Evolutionary conservation across 2,113 vertebrate species (phyloP).

Genomic region (Grus americana): DNA sequence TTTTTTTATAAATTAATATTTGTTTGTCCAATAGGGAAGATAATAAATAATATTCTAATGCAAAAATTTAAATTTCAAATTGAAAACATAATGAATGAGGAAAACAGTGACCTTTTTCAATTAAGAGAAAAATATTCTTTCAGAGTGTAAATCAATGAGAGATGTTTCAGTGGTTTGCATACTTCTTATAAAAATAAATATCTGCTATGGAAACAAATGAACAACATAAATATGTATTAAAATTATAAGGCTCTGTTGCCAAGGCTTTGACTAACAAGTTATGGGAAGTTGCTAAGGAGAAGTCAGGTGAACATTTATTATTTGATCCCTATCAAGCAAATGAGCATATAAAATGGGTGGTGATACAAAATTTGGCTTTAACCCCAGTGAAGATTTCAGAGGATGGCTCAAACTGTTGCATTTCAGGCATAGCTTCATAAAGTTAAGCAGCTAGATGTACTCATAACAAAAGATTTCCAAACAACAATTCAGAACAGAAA

Average conservation of each 20-base stretch:
- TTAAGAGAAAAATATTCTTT: conserved; percentile 56
- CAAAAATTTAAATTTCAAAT: conserved; percentile 62
- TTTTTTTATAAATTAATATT: neutral
- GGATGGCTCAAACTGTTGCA: neutral
- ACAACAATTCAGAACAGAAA: neutral
- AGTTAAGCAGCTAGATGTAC: neutral
- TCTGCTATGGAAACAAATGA: conserved; percentile 61
- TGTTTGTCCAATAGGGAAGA: conserved; percentile 25
- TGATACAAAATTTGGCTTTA: neutral
- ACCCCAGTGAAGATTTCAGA: conserved; percentile 3
- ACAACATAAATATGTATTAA: conserved; percentile 63
- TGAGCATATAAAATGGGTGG: conserved; percentile 1
- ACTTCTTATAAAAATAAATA: conserved; percentile 51
- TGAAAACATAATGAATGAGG: conserved; percentile 39
- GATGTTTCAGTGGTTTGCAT: conserved; percentile 43
- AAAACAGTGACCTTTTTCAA: conserved; percentile 60
- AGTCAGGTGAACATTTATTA: conserved; percentile 66
- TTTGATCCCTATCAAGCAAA: conserved; percentile 46
- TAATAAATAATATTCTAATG: conserved; percentile 48
- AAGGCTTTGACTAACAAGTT: conserved; percentile 46
- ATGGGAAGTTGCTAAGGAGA: conserved; percentile 68
- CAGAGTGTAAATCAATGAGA: conserved; percentile 46
- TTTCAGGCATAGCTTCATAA: neutral
- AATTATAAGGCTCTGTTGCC: conserved; percentile 44
- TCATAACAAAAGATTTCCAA: neutral